Base-by-base conservation (phyloP, 23 tunicate genomes). In the Clavelina lepadiformis region DNA sequence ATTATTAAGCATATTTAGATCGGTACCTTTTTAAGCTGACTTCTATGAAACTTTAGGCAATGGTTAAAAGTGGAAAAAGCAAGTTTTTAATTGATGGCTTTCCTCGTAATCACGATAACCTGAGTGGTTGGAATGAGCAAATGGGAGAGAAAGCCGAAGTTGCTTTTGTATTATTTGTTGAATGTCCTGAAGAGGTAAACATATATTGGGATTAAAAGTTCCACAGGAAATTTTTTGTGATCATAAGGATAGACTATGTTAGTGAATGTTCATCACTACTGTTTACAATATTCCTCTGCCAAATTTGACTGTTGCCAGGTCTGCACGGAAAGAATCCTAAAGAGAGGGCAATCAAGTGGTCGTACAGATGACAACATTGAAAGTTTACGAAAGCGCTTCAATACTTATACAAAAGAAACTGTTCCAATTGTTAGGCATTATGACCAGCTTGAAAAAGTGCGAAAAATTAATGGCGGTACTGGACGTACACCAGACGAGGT, bases 361-460 rank as follows among this genome's bases (percentile, higher is more conserved):
- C 72, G 98, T 23, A 83, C 75, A 33, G 98, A 92, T 73, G 98
- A 92, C 70, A 92, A 92, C 51, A 47, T 72, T 15, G 93, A 92
- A 46, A 76, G 93, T 47, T 58, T 92, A 35, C 37, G 61, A 32
- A 92, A 92, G 68, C 72, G 98, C 25, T 92, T 92, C 46, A n/a
- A 62, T 13, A 92, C 98, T 29, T 92, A 82, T 61, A 38, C 58
- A 15, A 65, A 35, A 33, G 80, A 86, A 44, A 92, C 98, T 6
- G 38, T 86, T 33, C 93, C 93, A 3, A 73, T 92, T 25, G 67
- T 92, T 38, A 51, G 59, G 3, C 93, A 92, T 67, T 92, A 83
- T 44, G 72, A 47, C 23, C 18, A 31, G 0, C 32, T 61, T 11
- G 69, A 44, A 0, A 92, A 83, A 64, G 98, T 92, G 20, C 72